Percentiles rank a stretch among this genome's conserved stretches.
These are phyloP conservation scores for Platerodrilus igneus DNA, from an alignment of 2,888 invertebrate genomes.

Conservation along the genomic window DNA sequence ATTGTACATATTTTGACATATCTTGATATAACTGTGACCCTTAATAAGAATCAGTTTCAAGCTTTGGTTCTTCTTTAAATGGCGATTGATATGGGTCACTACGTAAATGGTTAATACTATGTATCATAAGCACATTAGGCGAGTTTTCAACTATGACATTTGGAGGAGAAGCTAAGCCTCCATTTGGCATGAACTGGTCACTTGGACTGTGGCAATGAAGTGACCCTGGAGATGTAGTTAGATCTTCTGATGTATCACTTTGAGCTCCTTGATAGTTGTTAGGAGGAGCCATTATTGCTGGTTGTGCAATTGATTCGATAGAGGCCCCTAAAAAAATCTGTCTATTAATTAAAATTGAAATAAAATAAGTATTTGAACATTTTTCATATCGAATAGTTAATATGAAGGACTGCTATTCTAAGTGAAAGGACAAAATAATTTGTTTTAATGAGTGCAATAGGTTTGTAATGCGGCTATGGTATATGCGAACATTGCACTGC, in stretches of 20 bases:
- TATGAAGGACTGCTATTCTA: no score
- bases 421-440: no score
- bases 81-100: constrained; percentile 43
- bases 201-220: constrained; percentile 45
- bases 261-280: constrained; percentile 52
- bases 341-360: no score
- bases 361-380: background rate
- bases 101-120: constrained; percentile 48
- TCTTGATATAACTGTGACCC: no score
- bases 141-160: constrained; percentile 31
- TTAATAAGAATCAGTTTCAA: no score
- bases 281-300: constrained; percentile 41
- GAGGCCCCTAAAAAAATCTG: constrained; percentile 49
- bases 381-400: no score
- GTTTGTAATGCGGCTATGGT: no score
- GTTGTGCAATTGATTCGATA: constrained; percentile 42
- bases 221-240: constrained; percentile 49
- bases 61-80: constrained; percentile 54
- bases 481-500: no score
- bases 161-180: constrained; percentile 45
- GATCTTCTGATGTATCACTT: constrained; percentile 55
- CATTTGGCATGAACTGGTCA: constrained; percentile 44
- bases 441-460: no score
- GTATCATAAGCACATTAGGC: constrained; percentile 48
- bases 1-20: no score